These are phyloP conservation scores for Heliconius aoede DNA, from an alignment of 2,888 invertebrate genomes.

Conservation along the genomic window DNA sequence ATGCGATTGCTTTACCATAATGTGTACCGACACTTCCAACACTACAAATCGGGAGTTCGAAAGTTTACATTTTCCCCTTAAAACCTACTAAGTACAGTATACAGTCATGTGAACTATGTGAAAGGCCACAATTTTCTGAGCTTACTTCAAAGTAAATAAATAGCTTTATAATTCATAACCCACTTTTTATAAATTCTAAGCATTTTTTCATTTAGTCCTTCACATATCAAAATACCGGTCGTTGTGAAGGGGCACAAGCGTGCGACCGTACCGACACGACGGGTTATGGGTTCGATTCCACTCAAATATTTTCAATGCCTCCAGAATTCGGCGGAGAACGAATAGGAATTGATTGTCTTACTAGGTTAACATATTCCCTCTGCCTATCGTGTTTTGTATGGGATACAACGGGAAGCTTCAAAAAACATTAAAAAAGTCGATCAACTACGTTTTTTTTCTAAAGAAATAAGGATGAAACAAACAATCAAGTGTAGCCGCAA, in stretches of 20 bases:
- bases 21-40: slow-evolving; percentile 51
- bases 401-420: too few species aligned
- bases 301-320: too few species aligned
- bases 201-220: background rate
- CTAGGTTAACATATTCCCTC: too few species aligned
- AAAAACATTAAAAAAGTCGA: too few species aligned
- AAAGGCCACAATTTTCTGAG: slow-evolving; percentile 32
- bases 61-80: slow-evolving; percentile 43
- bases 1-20: slow-evolving; percentile 51
- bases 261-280: too few species aligned
- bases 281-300: too few species aligned
- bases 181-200: background rate
- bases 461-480: background rate
- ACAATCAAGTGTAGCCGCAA: slow-evolving; percentile 10
- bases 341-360: too few species aligned
- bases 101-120: slow-evolving; percentile 39
- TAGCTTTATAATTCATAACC: background rate
- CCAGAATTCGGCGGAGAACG: too few species aligned
- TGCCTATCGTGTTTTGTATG: too few species aligned
- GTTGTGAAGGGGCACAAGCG: too few species aligned
- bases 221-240: background rate
- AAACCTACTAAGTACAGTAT: slow-evolving; percentile 25
- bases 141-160: background rate
- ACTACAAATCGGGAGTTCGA: slow-evolving; percentile 49
- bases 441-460: background rate